Conservation (phyloP, 64 coral and sea anemone species). For the Pocillopora verrucosa region DNA sequence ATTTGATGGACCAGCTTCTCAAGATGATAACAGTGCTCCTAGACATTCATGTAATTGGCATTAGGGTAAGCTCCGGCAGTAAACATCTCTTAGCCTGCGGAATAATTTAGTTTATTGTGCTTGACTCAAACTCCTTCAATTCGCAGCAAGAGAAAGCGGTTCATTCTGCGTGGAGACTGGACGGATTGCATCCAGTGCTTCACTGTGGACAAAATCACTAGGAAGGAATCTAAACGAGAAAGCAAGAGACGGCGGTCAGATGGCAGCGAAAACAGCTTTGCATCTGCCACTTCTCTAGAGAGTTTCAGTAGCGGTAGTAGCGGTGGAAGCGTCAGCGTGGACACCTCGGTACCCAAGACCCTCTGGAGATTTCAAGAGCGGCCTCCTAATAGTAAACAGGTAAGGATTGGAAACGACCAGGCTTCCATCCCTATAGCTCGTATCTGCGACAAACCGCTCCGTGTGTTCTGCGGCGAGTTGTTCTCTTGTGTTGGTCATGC, state of each 20-base stretch:
- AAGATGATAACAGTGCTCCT: too few species aligned
- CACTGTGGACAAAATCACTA: slow-evolving; percentile 55
- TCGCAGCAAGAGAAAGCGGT: slow-evolving; percentile 79
- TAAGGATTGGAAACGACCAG: background rate
- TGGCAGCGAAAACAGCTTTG: slow-evolving; percentile 15
- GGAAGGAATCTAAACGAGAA: slow-evolving; percentile 48
- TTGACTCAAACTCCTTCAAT: background rate
- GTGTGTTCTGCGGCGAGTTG: too few species aligned
- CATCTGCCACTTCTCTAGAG: slow-evolving; percentile 10
- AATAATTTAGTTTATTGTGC: too few species aligned
- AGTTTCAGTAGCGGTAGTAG: slow-evolving; percentile 63
- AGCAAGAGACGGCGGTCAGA: slow-evolving; percentile 32
- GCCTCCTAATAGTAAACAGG: slow-evolving; percentile 63
- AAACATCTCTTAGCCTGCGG: too few species aligned
- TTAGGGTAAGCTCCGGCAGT: too few species aligned
- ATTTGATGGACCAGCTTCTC: too few species aligned
- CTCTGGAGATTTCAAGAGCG: slow-evolving; percentile 53
- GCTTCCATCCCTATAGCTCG: too few species aligned
- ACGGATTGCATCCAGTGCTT: slow-evolving; percentile 73
- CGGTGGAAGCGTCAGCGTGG: slow-evolving; percentile 66
- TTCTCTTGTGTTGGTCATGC: too few species aligned
- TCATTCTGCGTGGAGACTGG: slow-evolving; percentile 85
- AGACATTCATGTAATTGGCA: too few species aligned
- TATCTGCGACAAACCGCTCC: too few species aligned
- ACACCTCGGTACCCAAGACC: slow-evolving; percentile 36